Evolutionary conservation across 2,797 vertebrate species (phyloP), one percentile per base, ranked within the genome.

Genomic region (Fringilla coelebs): DNA sequence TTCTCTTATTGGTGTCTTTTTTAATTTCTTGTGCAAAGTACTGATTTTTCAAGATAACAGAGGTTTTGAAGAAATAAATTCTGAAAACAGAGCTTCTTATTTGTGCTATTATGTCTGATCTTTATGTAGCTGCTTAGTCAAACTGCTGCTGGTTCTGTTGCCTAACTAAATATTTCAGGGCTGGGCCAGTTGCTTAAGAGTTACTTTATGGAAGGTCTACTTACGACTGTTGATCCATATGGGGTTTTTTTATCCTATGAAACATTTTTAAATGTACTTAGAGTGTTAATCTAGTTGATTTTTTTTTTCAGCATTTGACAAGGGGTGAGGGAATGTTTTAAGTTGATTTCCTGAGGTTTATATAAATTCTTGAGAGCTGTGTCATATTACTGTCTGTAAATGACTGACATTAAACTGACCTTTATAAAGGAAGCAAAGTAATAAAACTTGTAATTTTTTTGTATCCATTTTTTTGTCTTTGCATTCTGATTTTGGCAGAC

Each of bases 391-490:
- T 90, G 51, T 80, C 86, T 43, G 60, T 85, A 94, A 97, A 91
- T 96, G 88, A 96, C 74, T 96, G 91, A 89, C 73, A 80, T 93
- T 90, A 81, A 85, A 72, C 36, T 94, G 93, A 93, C 85, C 77
- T 95, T 96, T 96, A 73, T 51, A 95, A 88, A 90, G 55, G 73
- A 80, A 73, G 25, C 8, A 85, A 76, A 65, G 86, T 84, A 49
- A 54, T 61, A 43, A 71, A 76, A 81, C 54, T 93, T 93, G 46
- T 57, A 87, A 48, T 43, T 18, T 43, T 41, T 9, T n/a, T n/a
- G n/a, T n/a, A n/a, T n/a, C n/a, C n/a, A n/a, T n/a, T n/a, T 52
- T 79, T 71, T 76, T 10, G 17, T 61, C 51, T 71, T 45, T 82
- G 34, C 28, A 41, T 83, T 93, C 89, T 29, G n/a, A 32, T 63